Conservation (phyloP, 2,113 vertebrate species). For the Desmodus rotundus region DNA sequence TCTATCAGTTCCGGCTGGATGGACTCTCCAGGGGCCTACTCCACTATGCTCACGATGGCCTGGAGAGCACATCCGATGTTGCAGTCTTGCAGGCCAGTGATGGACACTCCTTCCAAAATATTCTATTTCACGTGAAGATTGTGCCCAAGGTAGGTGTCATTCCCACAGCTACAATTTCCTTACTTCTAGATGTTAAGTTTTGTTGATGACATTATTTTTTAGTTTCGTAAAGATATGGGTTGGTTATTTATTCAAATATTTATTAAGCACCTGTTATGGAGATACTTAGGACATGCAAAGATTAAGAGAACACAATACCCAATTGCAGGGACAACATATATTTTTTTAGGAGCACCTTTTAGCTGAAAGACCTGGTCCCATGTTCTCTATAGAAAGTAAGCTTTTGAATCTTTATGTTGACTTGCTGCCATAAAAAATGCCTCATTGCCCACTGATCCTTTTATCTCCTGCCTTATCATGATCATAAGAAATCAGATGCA, state of each 20-base stretch:
- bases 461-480: neutral
- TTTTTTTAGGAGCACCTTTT: neutral
- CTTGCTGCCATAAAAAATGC: neutral
- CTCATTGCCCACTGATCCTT: neutral
- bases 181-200: neutral
- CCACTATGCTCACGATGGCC: slow-evolving; percentile 89
- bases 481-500: neutral
- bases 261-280: neutral
- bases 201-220: neutral
- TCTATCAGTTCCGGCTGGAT: slow-evolving; percentile 81
- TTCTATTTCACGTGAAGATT: slow-evolving; percentile 85
- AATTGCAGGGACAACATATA: neutral
- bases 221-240: neutral
- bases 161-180: neutral
- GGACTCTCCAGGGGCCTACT: slow-evolving; percentile 85
- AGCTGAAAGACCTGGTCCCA: neutral
- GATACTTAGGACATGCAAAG: neutral
- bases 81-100: slow-evolving; percentile 90
- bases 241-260: neutral
- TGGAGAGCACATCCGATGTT: slow-evolving; percentile 78
- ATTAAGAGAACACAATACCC: neutral
- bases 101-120: slow-evolving; percentile 90
- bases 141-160: slow-evolving; percentile 82
- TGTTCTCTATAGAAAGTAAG: neutral
- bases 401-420: neutral